Evolutionary conservation across 2,888 invertebrate genomes (phyloP).

Genomic region (Hypolimnas misippus): DNA sequence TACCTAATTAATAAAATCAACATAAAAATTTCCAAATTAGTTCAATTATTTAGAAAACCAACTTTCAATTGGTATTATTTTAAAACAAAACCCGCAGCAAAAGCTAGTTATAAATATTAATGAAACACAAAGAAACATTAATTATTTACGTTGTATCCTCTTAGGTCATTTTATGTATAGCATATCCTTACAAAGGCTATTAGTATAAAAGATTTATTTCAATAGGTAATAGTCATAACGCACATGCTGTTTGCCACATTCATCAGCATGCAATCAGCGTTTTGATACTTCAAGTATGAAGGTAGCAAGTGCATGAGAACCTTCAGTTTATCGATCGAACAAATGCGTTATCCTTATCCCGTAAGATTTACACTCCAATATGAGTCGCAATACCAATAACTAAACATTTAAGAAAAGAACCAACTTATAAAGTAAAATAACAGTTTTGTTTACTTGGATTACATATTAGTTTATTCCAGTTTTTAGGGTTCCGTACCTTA

Average conservation of each 20-base stretch:
- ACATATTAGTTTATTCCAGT: too few species aligned
- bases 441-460: too few species aligned
- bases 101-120: too few species aligned
- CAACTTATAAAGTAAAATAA: background rate
- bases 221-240: background rate
- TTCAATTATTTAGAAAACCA: too few species aligned
- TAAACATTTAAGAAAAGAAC: background rate
- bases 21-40: too few species aligned
- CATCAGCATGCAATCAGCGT: constrained; percentile 10
- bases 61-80: too few species aligned
- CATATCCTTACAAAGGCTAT: background rate
- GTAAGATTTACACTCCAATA: background rate
- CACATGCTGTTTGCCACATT: background rate
- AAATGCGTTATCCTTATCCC: constrained; percentile 3
- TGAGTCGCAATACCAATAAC: background rate
- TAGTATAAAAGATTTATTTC: background rate
- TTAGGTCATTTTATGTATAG: background rate
- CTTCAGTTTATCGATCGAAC: background rate
- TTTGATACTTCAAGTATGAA: constrained; percentile 2
- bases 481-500: too few species aligned
- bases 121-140: too few species aligned
- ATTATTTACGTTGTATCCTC: background rate
- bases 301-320: background rate
- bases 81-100: too few species aligned
- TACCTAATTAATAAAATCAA: too few species aligned